Evolutionary conservation across 2,113 vertebrate genomes (phyloP).

Genomic region (Scalopus aquaticus): DNA sequence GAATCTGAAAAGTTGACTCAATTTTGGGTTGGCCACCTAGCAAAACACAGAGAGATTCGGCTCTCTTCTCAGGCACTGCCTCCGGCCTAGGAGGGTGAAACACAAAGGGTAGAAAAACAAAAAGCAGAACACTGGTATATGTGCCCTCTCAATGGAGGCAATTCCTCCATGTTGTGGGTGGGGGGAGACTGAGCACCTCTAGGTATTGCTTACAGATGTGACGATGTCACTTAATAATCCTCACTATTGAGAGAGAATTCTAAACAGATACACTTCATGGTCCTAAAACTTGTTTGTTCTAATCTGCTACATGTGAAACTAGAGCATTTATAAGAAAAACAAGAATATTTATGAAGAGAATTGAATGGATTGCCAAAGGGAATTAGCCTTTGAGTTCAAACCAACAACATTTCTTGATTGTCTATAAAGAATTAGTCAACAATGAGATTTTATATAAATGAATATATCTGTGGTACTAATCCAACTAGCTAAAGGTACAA

Average conservation of each 20-base stretch:
- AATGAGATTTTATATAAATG: neutral
- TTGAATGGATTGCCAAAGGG: neutral
- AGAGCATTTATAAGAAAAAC: neutral
- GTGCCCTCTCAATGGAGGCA: neutral
- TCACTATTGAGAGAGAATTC: neutral
- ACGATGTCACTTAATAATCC: neutral
- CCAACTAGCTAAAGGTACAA: neutral
- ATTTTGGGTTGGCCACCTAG: neutral
- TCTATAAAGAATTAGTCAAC: neutral
- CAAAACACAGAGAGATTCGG: neutral
- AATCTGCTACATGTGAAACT: neutral
- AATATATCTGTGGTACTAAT: neutral
- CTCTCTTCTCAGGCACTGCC: neutral
- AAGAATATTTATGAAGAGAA: neutral
- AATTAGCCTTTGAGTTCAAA: slow-evolving; percentile 5
- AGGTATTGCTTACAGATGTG: neutral
- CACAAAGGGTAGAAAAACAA: neutral
- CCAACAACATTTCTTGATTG: neutral
- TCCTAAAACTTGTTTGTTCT: neutral
- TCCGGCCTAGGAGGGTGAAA: neutral
- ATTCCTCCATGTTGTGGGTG: neutral
- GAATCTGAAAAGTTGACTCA: neutral
- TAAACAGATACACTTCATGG: neutral
- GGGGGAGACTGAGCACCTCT: neutral
- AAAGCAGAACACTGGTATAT: neutral